Conservation (phyloP, 1,140 invertebrate species). For the Carcinoscorpius rotundicauda region DNA sequence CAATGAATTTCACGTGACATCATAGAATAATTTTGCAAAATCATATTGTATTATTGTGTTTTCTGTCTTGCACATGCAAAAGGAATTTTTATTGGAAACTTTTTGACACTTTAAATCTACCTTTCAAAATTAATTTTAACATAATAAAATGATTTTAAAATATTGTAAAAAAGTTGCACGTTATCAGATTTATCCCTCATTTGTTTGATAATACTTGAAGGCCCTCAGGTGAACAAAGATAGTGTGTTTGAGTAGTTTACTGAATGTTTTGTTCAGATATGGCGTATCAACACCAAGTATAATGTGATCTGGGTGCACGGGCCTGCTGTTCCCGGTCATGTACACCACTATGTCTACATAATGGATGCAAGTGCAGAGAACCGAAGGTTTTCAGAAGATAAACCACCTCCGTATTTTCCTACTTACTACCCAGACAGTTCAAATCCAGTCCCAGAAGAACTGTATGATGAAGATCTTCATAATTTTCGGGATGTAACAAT, state of each 20-base stretch:
- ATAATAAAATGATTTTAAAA: constrained; percentile 1
- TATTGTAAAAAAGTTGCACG: neutral
- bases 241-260: neutral
- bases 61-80: constrained; percentile 2
- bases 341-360: constrained; percentile 63
- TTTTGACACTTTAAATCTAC: no score
- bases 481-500: constrained; percentile 54
- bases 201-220: no score
- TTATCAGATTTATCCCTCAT: no score
- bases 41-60: neutral
- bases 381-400: constrained; percentile 25
- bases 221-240: no score
- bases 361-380: constrained; percentile 52
- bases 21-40: no score
- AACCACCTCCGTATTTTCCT: constrained; percentile 66
- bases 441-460: constrained; percentile 49
- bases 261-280: constrained; percentile 44
- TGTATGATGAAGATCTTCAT: constrained; percentile 57
- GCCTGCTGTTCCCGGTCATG: constrained; percentile 62
- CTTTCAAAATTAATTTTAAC: no score
- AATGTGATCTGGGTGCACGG: constrained; percentile 83
- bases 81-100: no score
- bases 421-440: constrained; percentile 45
- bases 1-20: no score
- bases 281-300: constrained; percentile 83